Percentiles rank a stretch among this genome's conserved stretches.
Evolutionary conservation across 2,113 vertebrate genomes (phyloP).

Genomic region (Sterna hirundo): DNA sequence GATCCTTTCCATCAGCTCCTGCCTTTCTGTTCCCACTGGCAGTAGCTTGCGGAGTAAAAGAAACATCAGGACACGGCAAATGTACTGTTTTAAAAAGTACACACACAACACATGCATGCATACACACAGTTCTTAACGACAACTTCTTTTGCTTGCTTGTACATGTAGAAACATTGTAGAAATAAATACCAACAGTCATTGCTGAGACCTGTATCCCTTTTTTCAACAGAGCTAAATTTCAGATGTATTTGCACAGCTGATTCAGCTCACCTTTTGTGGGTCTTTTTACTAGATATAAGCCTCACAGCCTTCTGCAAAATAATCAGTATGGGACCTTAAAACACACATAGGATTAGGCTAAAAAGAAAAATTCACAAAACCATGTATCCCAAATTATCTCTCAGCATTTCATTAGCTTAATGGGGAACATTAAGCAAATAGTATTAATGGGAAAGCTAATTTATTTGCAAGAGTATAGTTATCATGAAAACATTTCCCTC

Average conservation of each 20-base stretch:
- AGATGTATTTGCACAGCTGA: background rate
- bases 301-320: background rate
- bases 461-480: constrained; percentile 31
- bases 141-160: background rate
- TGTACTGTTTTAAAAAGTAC: background rate
- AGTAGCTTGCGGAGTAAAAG: background rate
- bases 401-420: constrained; percentile 35
- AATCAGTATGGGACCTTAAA: background rate
- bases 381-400: background rate
- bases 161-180: background rate
- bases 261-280: background rate
- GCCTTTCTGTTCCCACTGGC: background rate
- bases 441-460: constrained; percentile 11
- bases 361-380: background rate
- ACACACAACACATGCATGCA: background rate
- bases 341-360: constrained; percentile 25
- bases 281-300: background rate
- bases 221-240: background rate
- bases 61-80: background rate
- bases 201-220: background rate
- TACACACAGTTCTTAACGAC: background rate
- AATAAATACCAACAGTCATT: background rate
- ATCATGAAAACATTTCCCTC: constrained; percentile 42
- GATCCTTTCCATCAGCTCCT: background rate
- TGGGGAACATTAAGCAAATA: constrained; percentile 24